Conservation (phyloP, 1,140 invertebrate genomes). For the Platyscapa corneri region DNA sequence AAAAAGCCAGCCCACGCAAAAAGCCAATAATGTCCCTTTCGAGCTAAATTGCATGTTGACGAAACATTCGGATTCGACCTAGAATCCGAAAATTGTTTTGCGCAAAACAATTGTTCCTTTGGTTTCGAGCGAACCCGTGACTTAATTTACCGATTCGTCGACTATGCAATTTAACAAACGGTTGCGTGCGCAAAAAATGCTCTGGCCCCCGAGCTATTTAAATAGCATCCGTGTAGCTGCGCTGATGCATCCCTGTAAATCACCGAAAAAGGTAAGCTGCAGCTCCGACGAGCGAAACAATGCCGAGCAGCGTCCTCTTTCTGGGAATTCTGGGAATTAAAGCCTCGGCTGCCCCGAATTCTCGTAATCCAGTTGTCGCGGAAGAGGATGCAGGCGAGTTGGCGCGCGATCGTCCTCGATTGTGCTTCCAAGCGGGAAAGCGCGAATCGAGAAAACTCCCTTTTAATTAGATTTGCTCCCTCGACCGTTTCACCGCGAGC, state of each 20-base stretch:
- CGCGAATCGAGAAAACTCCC: not conserved
- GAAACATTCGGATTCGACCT: not conserved
- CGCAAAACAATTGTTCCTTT: not conserved
- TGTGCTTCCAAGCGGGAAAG: conserved; percentile 41
- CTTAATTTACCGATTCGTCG: not conserved
- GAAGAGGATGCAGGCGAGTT: not conserved
- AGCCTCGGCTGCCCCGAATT: not conserved
- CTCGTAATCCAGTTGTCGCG: conserved; percentile 45
- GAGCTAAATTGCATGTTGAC: not conserved
- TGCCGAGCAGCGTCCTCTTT: not conserved
- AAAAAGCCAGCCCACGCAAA: no score
- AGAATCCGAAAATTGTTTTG: not conserved
- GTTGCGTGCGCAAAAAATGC: not conserved
- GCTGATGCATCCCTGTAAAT: not conserved
- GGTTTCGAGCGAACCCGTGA: not conserved
- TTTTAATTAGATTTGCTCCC: conserved; percentile 51
- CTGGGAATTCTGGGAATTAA: conserved; percentile 11
- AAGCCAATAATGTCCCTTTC: not conserved
- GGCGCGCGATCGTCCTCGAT: conserved; percentile 2
- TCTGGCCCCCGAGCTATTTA: not conserved
- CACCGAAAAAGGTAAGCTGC: not conserved
- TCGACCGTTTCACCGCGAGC: conserved; percentile 45
- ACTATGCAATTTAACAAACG: not conserved
- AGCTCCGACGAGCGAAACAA: not conserved
- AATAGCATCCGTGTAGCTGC: not conserved